Base-by-base conservation (phyloP, 2,888 invertebrate genomes). In the Ormia ochracea region DNA sequence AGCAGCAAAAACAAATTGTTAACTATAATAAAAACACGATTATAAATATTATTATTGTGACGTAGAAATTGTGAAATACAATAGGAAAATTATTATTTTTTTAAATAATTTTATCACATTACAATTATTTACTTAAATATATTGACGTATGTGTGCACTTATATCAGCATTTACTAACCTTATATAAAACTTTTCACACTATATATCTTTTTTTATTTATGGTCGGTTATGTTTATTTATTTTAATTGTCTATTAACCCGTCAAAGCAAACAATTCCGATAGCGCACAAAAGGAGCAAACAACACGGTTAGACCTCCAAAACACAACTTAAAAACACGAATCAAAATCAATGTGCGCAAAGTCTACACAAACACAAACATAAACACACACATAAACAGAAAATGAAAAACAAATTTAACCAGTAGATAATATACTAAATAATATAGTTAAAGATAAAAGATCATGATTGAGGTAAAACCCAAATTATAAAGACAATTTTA, bases 341-440 rank as follows among this genome's bases (percentile, higher is more conserved):
- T 38, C 21, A 48, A 59, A 63, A 69, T 36, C 33, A 19, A 26
- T 43, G 50, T 52, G 33, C 33, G 43, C 38, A 56, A 33, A 61
- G 63, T 63, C 48, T 63, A 65, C 41, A 26, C 21, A 52, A 45
- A 50, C n/a, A 28, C n/a, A 14, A n/a, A 48, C 19, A 10, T 33
- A 10, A 33, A 28, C 4, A 43, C n/a, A 52, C 31, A 28, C 6
- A 50, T 33, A 45, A 36, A 26, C 38, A 54, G n/a, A 23, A 36
- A 31, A 61, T 7, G n/a, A n/a, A 38, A n/a, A 38, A 31, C 3
- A 3, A 3, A 26, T 31, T 17, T 17, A 68, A 61, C 23, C 43
- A 54, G 66, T 56, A 54, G 36, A 61, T 48, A 17, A 69, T 61
- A 54, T 33, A 59, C n/a, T n/a, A n/a, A n/a, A n/a, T n/a, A n/a